Conservation (phyloP, 1,140 invertebrate species). For the Heliothis subflexa region DNA sequence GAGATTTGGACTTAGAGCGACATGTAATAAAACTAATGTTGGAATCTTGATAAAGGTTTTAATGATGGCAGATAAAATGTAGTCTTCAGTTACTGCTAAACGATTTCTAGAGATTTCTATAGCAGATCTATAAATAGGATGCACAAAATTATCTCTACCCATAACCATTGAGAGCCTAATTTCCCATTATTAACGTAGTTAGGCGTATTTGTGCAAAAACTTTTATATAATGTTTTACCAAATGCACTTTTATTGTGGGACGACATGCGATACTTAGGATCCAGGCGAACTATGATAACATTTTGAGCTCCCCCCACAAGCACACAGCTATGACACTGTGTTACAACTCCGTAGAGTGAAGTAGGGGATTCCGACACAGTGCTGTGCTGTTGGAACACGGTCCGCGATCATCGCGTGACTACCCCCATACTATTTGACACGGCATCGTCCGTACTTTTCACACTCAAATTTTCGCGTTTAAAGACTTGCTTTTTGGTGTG, state of each 20-base stretch:
- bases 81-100: not conserved
- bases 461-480: conserved; percentile 69
- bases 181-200: conserved; percentile 42
- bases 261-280: conserved; percentile 57
- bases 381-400: conserved; percentile 52
- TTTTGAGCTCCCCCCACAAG: conserved; percentile 24
- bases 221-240: conserved; percentile 39
- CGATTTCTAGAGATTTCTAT: not conserved
- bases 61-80: not conserved
- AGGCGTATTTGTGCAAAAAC: conserved; percentile 37
- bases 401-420: conserved; percentile 62
- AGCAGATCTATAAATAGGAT: not conserved
- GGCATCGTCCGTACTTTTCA: conserved; percentile 69
- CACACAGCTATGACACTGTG: conserved; percentile 43
- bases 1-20: conserved; percentile 14
- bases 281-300: conserved; percentile 49
- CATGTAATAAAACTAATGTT: conserved; percentile 26
- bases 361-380: conserved; percentile 45
- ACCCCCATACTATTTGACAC: conserved; percentile 64
- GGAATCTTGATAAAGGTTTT: not conserved
- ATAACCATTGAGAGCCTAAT: conserved; percentile 32
- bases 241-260: conserved; percentile 55
- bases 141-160: not conserved
- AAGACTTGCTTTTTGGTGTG: conserved; percentile 68
- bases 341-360: not conserved